Evolutionary conservation across 2,113 vertebrate species (phyloP), one percentile per base, ranked within the genome.

Genomic region (Neomonachus schauinslandi): DNA sequence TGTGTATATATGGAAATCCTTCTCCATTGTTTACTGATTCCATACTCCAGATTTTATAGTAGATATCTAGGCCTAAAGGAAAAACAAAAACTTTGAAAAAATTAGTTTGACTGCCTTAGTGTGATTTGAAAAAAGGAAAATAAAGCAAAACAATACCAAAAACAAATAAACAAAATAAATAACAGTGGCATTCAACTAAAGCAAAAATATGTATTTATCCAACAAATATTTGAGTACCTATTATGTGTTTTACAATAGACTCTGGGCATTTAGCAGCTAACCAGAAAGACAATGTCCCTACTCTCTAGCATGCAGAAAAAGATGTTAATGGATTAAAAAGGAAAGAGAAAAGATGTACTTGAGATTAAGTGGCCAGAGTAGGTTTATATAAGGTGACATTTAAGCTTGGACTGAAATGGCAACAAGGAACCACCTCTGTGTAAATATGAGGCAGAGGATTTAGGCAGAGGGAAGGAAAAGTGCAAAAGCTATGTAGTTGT

Each of bases 151-250:
- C 1, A 86, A n/a, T 7, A 90, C 5, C 65, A 90, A 92, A 71
- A 4, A 76, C 13, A 55, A 63, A 61, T 61, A 61, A 82, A 72
- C 51, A 86, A 92, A 90, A 67, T 93, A 91, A 95, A 51, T 55
- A 80, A 76, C 13, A 76, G 33, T 67, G 33, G 4, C 69, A 36
- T 83, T 92, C 11, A 90, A 63, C 16, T 55, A 81, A 74, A 28
- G 51, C 51, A 74, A 80, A 85, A 21, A 15, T 61, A 92, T 81
- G 5, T 79, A 42, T 69, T 77, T 88, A 74, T 21, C 86, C 67
- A 85, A 63, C 42, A 94, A 89, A 81, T 84, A 89, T 89, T 80
- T 80, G 24, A 91, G 22, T 80, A 55, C 24, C 46, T 83, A 82
- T 39, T 65, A 15, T 87, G 71, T 51, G 1, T 9, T 14, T 13